Percentiles rank a stretch among this genome's conserved stretches.
Evolutionary conservation across 2,797 vertebrate species (phyloP).

Genomic region (Octomys mimax): DNA sequence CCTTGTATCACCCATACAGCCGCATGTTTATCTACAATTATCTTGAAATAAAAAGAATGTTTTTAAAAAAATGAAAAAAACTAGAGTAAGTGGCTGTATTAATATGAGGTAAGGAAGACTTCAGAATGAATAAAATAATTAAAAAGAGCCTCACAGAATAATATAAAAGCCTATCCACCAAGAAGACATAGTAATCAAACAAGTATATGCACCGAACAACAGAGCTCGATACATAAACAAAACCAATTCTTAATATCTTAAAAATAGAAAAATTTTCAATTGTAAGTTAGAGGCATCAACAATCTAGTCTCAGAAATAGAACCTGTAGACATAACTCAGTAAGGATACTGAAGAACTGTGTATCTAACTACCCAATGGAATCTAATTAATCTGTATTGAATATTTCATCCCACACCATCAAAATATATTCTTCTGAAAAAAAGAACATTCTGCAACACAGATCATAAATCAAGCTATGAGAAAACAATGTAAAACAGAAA

Average conservation of each 20-base stretch:
- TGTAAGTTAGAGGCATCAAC: not conserved
- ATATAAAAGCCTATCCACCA: not conserved
- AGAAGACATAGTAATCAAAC: not conserved
- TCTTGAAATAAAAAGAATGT: not conserved
- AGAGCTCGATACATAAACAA: conserved; percentile 14
- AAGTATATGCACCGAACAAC: not conserved
- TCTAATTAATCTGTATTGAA: not conserved
- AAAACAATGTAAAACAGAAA: not conserved
- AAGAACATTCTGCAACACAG: not conserved
- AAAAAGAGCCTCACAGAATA: not conserved
- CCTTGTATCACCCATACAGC: not conserved
- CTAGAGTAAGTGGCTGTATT: not conserved
- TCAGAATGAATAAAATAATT: conserved; percentile 29
- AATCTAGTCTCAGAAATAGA: not conserved
- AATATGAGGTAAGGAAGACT: not conserved
- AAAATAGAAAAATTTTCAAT: not conserved
- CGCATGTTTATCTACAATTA: not conserved
- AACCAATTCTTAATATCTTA: not conserved
- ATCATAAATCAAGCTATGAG: not conserved
- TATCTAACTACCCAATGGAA: not conserved
- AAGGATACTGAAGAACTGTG: conserved; percentile 2
- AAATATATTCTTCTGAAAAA: conserved; percentile 13
- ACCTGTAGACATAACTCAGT: not conserved
- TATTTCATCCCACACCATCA: not conserved
- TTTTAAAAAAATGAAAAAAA: not conserved